A percentile compares a stretch with the other conserved stretches of the same genome.
Evolutionary conservation across 2,113 vertebrate species (phyloP).

Genomic region (Bubo bubo): DNA sequence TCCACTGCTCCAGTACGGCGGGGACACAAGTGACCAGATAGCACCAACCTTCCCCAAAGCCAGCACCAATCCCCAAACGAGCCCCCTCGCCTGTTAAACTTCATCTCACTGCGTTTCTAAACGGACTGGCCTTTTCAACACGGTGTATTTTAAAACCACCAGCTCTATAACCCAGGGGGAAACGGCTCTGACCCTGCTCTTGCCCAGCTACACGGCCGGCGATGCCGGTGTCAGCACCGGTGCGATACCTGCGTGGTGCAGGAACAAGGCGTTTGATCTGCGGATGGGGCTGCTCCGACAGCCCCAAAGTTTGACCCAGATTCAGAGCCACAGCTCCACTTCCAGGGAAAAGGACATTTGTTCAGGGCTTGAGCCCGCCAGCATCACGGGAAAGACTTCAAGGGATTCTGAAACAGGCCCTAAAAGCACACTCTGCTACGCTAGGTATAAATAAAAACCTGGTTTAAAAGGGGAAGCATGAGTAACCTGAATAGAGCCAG

Average conservation of each 20-base stretch:
- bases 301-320: neutral
- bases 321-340: rapidly evolving
- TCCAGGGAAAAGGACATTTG: neutral
- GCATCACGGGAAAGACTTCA: neutral
- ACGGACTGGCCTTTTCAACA: neutral
- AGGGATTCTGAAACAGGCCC: neutral
- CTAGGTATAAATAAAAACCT: neutral
- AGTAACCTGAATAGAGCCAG: rapidly evolving
- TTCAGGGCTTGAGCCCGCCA: neutral
- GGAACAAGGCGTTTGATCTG: neutral
- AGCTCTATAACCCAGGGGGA: neutral
- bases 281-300: rapidly evolving
- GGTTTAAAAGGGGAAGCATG: neutral
- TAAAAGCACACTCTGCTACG: neutral
- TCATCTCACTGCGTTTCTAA: neutral
- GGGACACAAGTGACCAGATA: neutral
- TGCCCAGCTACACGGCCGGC: rapidly evolving
- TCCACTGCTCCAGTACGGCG: rapidly evolving
- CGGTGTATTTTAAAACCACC: neutral
- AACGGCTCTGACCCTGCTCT: rapidly evolving
- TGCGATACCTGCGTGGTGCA: rapidly evolving
- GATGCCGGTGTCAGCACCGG: rapidly evolving
- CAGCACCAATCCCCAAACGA: neutral
- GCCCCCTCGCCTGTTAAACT: rapidly evolving
- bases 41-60: neutral